These are phyloP conservation scores for Plecturocebus donacophilus DNA, from an alignment of 2,113 vertebrate genomes.

Conservation along the genomic window DNA sequence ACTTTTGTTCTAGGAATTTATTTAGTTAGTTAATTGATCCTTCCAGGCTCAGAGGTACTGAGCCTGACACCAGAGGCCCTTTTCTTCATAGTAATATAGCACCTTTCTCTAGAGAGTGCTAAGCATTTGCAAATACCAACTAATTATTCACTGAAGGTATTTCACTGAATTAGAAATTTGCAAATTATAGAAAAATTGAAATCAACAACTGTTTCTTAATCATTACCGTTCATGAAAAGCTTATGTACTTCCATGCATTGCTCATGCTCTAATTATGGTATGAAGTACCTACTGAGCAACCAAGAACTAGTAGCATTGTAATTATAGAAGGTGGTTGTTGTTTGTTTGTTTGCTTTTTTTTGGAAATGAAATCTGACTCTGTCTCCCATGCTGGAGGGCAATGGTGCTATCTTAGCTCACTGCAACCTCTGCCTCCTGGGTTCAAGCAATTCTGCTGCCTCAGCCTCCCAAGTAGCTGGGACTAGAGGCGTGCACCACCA, in stretches of 20 bases:
- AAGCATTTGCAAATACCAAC: constrained; percentile 52
- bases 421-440: too few relatives aligned
- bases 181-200: constrained; percentile 53
- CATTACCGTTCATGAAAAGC: background rate
- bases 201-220: background rate
- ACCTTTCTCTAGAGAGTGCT: constrained; percentile 59
- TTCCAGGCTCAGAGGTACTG: constrained; percentile 34
- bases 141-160: constrained; percentile 43
- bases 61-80: constrained; percentile 40
- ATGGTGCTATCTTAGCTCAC: too few relatives aligned
- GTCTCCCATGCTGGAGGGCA: too few relatives aligned
- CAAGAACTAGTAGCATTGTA: background rate
- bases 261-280: background rate
- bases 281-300: background rate
- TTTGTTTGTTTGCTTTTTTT: too few relatives aligned
- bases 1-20: constrained; percentile 51
- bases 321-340: background rate
- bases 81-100: constrained; percentile 47
- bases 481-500: too few relatives aligned
- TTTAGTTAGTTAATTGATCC: constrained; percentile 63
- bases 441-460: too few relatives aligned
- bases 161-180: constrained; percentile 34
- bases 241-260: background rate
- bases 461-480: too few relatives aligned
- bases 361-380: too few relatives aligned